Percentiles rank a stretch among this genome's conserved stretches.
These are phyloP conservation scores for Spodoptera exigua DNA, from an alignment of 2,888 invertebrate genomes.

Conservation along the genomic window DNA sequence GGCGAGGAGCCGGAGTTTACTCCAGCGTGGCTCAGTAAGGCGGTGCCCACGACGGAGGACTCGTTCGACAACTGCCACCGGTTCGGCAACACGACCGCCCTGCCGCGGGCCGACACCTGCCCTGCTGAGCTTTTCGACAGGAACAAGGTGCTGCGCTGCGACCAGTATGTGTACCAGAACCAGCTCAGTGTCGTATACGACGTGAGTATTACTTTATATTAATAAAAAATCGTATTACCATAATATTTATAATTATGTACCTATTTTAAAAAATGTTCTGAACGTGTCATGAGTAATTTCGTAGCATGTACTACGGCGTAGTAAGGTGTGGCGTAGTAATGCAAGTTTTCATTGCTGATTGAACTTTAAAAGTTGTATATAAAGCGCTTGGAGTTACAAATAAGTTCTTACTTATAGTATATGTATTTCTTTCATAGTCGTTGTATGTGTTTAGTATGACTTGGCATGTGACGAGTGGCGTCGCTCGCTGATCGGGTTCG, in stretches of 20 bases:
- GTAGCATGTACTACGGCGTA: too few species aligned
- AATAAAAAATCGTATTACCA: too few species aligned
- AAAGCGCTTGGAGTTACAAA: too few species aligned
- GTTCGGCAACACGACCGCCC: conserved; percentile 62
- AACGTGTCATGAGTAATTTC: too few species aligned
- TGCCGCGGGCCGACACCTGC: conserved; percentile 58
- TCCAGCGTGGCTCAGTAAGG: conserved; percentile 58
- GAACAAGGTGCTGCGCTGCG: conserved; percentile 61
- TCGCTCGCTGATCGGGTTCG: conserved; percentile 92
- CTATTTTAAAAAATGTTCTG: neutral
- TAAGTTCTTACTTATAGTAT: too few species aligned
- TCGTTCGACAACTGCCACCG: conserved; percentile 83
- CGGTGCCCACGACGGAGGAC: conserved; percentile 50
- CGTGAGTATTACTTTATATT: conserved; percentile 65
- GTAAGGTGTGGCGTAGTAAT: too few species aligned
- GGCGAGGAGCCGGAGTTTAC: conserved; percentile 65
- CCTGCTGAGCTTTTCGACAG: conserved; percentile 73
- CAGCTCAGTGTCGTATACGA: conserved; percentile 79
- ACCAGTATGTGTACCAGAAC: conserved; percentile 74
- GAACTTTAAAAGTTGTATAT: too few species aligned
- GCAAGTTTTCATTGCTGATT: too few species aligned
- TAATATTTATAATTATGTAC: too few species aligned
- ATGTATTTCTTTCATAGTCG: neutral
- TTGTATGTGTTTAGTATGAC: conserved; percentile 84
- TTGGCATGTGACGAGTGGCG: conserved; percentile 92